Evolutionary conservation across 2,113 vertebrate genomes (phyloP).

Genomic region (Sphyrna mokarran): DNA sequence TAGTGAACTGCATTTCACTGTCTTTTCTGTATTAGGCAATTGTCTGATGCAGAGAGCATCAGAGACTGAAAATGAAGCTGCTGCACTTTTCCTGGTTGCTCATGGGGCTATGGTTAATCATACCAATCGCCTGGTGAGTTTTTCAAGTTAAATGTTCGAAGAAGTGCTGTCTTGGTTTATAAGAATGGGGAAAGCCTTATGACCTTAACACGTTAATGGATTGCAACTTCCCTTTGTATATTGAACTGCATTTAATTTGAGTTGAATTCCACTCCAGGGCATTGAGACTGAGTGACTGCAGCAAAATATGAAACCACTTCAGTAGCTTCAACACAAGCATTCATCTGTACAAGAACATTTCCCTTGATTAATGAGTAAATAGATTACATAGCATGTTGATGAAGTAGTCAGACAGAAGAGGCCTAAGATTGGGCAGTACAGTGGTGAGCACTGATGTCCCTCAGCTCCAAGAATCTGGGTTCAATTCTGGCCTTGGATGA

Average conservation of each 20-base stretch:
- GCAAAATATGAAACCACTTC: not conserved
- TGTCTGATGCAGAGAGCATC: conserved; percentile 90
- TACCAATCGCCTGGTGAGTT: conserved; percentile 82
- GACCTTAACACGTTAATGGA: not conserved
- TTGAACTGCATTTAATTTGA: not conserved
- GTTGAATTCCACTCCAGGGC: not conserved
- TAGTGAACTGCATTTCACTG: not conserved
- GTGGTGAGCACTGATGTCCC: too few species aligned
- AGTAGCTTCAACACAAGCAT: not conserved
- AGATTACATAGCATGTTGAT: not conserved
- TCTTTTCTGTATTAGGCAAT: conserved; percentile 62
- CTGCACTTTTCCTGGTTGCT: conserved; percentile 87
- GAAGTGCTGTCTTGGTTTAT: not conserved
- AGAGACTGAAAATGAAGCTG: conserved; percentile 77
- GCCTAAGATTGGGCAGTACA: not conserved
- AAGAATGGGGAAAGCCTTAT: not conserved
- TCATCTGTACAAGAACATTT: not conserved
- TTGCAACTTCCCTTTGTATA: not conserved
- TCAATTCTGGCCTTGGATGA: too few species aligned
- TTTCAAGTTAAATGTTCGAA: not conserved
- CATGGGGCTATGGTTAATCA: conserved; percentile 91
- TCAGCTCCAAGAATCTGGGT: too few species aligned
- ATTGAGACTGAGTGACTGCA: not conserved
- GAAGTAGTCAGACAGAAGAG: not conserved
- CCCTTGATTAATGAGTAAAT: not conserved